Conservation (phyloP, 2,113 vertebrate genomes). For the Ciconia stormi region DNA sequence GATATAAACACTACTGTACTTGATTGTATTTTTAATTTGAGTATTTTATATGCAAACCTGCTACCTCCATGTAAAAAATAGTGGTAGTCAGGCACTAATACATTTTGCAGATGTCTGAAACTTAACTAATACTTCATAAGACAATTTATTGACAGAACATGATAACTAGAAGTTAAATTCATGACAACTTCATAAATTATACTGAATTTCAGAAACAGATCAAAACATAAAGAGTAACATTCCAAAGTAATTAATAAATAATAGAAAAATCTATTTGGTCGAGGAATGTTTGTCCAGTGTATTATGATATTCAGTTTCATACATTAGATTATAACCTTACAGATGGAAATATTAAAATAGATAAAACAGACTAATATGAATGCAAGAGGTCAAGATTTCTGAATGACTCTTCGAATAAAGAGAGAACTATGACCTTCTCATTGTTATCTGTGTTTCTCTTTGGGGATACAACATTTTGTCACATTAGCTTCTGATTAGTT, state of each 20-base stretch:
- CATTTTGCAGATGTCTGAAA: not conserved
- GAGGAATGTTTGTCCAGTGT: not conserved
- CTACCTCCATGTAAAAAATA: not conserved
- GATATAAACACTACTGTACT: not conserved
- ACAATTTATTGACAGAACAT: not conserved
- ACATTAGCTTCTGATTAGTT: not conserved
- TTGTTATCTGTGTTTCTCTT: not conserved
- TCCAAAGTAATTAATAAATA: not conserved
- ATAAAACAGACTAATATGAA: not conserved
- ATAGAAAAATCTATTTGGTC: not conserved
- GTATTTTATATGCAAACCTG: not conserved
- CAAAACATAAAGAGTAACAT: not conserved
- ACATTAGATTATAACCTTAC: not conserved
- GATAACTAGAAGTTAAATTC: not conserved
- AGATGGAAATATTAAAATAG: not conserved
- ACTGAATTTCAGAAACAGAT: not conserved
- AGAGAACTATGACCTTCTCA: not conserved
- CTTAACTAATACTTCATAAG: not conserved
- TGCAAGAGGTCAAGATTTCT: not conserved
- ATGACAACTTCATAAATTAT: not conserved
- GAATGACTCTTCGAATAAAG: not conserved
- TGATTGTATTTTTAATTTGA: slow-evolving; percentile 35
- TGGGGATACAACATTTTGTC: not conserved
- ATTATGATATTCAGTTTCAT: not conserved
- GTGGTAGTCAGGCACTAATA: not conserved